A percentile compares a stretch with the other conserved stretches of the same genome.
These are phyloP conservation scores for Leptothorax acervorum DNA, from an alignment of 2,888 invertebrate genomes.

Conservation along the genomic window DNA sequence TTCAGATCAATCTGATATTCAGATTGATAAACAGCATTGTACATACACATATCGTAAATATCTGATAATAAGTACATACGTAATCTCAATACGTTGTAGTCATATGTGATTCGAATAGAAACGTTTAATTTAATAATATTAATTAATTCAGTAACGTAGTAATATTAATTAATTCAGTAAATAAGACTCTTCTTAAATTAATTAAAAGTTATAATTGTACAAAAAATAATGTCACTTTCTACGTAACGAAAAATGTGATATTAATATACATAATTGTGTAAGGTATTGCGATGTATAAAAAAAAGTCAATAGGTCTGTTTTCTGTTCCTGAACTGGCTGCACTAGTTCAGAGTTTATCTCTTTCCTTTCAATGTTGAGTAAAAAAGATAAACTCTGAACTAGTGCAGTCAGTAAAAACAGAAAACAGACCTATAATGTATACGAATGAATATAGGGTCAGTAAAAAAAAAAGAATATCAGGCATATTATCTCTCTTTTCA, in stretches of 20 bases:
- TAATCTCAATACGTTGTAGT: not conserved
- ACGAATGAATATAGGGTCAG: not conserved
- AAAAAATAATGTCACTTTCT: not conserved
- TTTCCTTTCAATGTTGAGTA: too few relatives aligned
- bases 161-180: not conserved
- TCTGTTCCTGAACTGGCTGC: too few relatives aligned
- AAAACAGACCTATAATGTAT: not conserved
- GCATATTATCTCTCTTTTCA: not conserved
- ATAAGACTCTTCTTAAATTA: not conserved
- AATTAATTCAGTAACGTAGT: not conserved
- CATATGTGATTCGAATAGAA: not conserved
- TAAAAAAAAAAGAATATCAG: not conserved
- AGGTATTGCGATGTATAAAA: not conserved
- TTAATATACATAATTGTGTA: not conserved
- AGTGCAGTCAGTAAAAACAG: too few relatives aligned
- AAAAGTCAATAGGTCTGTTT: not conserved
- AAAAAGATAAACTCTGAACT: too few relatives aligned
- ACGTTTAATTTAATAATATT: conserved; percentile 3
- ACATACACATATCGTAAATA: not conserved
- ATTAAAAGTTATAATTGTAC: not conserved
- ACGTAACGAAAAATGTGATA: not conserved
- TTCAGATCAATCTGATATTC: not conserved
- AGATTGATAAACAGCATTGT: not conserved
- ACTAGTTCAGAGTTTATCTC: too few relatives aligned
- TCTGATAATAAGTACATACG: not conserved